Percentiles rank a stretch among this genome's conserved stretches.
Conservation (phyloP, 2,888 invertebrate species). For the Thera obeliscata region DNA sequence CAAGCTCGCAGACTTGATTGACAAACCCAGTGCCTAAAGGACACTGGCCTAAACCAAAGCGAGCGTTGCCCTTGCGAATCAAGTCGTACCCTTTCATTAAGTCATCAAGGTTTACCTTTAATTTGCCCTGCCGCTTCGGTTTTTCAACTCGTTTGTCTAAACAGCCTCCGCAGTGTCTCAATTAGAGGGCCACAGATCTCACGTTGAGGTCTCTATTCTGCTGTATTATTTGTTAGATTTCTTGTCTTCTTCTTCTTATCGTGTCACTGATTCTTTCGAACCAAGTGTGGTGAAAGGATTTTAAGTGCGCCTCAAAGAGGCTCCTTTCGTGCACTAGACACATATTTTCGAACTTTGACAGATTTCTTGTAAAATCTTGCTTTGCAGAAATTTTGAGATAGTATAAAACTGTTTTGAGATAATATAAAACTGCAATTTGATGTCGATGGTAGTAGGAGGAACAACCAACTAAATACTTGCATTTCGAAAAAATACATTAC, state of each 20-base stretch:
- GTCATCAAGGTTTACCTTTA: conserved; percentile 14
- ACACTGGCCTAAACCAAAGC: not conserved
- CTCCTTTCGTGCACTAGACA: no score
- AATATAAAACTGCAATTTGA: no score
- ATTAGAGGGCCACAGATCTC: conserved; percentile 34
- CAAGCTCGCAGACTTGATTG: not conserved
- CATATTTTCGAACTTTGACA: no score
- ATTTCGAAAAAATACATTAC: no score
- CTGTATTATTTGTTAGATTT: not conserved
- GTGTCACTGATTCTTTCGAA: no score
- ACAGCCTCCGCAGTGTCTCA: conserved; percentile 33
- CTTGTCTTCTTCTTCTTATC: no score
- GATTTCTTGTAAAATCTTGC: not conserved
- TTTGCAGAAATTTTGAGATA: no score
- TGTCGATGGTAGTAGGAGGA: no score
- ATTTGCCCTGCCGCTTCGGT: conserved; percentile 23
- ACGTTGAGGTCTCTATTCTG: conserved; percentile 25
- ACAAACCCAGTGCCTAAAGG: not conserved
- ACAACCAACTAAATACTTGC: no score
- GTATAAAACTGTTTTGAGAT: no score
- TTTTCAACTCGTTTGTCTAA: conserved; percentile 36
- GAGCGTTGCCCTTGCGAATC: conserved; percentile 3
- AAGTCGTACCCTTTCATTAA: conserved; percentile 17
- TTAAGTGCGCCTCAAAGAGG: no score
- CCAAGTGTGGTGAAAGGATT: no score